Evolutionary conservation across 2,113 vertebrate genomes (phyloP), one percentile per base, ranked within the genome.

Genomic region (Corythoichthys intestinalis): DNA sequence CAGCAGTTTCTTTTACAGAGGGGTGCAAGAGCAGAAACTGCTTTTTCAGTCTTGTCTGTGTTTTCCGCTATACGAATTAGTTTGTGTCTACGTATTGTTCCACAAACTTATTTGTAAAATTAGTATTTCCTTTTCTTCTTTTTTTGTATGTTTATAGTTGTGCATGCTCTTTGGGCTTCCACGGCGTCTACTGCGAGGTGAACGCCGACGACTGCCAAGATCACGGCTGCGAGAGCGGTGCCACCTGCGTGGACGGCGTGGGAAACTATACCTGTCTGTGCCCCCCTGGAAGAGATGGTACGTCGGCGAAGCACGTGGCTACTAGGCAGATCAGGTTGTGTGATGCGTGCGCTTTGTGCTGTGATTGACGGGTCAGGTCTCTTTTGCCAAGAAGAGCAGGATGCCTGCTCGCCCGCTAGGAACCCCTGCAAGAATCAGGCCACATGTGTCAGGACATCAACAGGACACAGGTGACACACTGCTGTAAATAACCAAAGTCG

Each of bases 231-330:
- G 85, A 93, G 87, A 97, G 95, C 0, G 94, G 94, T 7, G 96
- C 94, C 69, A 91, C 91, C 76, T 99, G 97, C 13, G 46, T 94
- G 46, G 94, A 94, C 0, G 84, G 93, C 5, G 78, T 92, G 5
- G 89, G 91, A 76, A 96, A 92, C 88, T 97, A 96, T 90, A 94
- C 94, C 12, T 98, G 97, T 81, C 74, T 91, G 74, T 99, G 97
- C 66, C 86, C 92, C 12, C 85, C 89, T 3, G 82, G 69, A 62
- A 95, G 94, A 84, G 90, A 85, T 71, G 97, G 97, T 99, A 90
- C 2, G 56, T 12, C 9, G 7, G 9, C n/a, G n/a, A 4, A 20
- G 28, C 28, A 34, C 20, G 28, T 9, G 9, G 6, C 12, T 8
- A 5, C 17, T 8, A 14, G 11, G 63, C 28, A n/a, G 34, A 64